These are phyloP conservation scores for Yoshiicerus persimilis DNA, from an alignment of 1,140 invertebrate species.

Conservation along the genomic window DNA sequence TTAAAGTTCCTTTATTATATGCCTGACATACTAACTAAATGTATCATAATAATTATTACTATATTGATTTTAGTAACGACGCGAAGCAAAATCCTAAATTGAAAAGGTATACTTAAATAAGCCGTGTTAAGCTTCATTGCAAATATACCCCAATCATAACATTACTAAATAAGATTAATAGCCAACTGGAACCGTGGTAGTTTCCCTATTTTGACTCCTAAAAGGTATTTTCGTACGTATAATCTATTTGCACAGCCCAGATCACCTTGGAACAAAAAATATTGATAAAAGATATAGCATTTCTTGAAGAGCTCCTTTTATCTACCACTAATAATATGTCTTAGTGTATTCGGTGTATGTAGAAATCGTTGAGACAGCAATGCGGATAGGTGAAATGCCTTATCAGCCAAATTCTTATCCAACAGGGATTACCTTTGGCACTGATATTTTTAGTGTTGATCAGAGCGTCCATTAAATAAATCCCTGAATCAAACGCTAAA, in stretches of 20 bases:
- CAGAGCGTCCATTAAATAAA: not conserved
- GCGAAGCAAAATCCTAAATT: not conserved
- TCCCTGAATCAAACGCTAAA: not conserved
- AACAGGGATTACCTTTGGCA: not conserved
- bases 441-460: slow-evolving; percentile 3
- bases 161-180: not conserved
- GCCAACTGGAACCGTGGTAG: too few relatives aligned
- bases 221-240: too few relatives aligned
- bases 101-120: not conserved
- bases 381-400: not conserved
- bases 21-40: too few relatives aligned
- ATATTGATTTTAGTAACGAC: not conserved
- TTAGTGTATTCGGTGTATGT: not conserved
- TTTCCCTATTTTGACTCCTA: too few relatives aligned
- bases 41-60: not conserved
- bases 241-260: too few relatives aligned
- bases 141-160: not conserved
- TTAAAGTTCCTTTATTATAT: not conserved
- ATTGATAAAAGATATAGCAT: too few relatives aligned
- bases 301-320: too few relatives aligned
- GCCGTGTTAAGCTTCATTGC: not conserved
- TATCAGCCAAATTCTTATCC: not conserved
- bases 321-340: not conserved
- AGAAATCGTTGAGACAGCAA: not conserved
- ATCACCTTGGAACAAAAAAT: too few relatives aligned